Base-by-base conservation (phyloP, 2,888 invertebrate genomes). In the Lepidocyrtinus sp. region DNA sequence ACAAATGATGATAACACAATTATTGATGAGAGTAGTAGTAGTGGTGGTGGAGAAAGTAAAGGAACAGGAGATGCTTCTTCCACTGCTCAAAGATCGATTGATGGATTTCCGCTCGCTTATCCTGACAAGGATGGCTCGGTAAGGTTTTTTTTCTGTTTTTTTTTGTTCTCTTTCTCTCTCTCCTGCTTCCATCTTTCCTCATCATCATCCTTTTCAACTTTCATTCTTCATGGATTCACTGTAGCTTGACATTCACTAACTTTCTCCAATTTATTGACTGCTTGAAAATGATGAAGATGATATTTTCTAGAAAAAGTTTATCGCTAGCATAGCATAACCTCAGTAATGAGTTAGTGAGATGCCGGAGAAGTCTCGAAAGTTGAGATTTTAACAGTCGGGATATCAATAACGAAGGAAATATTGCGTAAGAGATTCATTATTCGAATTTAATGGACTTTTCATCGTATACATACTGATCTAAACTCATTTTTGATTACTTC, bases 1-100 rank as follows among this genome's bases (percentile, higher is more conserved):
- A 86, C 84, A 84, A 85, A 85, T 84, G 84, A 85, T 85, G 86
- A 85, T 85, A 85, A 85, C 82, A 83, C 84, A 86, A 86, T 86
- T 86, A 86, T 86, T 86, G 85, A 85, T 85, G 85, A 83, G 81
- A 78, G 76, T 73, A 67, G 71, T 63, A 45, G 62, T 72, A 59
- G 46, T 36, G 45, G 59, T 55, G 63, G 69, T 46, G 64, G 70
- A 64, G 68, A 62, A 64, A 70, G 75, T 68, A 73, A 75, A 69
- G 62, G 50, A 55, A n/a, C 26, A 74, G 71, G 81, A 77, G 72
- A 77, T 64, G 63, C 21, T 82, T 72, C 75, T 64, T 69, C 61
- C 76, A 65, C 75, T 55, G 82, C 50, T 82, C 81, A 79, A 70
- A 83, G 84, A 86, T 84, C 86, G 86, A 86, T 86, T 86, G 86